Evolutionary conservation across 2,888 invertebrate species (phyloP).

Genomic region (Iselma pallidipennis): DNA sequence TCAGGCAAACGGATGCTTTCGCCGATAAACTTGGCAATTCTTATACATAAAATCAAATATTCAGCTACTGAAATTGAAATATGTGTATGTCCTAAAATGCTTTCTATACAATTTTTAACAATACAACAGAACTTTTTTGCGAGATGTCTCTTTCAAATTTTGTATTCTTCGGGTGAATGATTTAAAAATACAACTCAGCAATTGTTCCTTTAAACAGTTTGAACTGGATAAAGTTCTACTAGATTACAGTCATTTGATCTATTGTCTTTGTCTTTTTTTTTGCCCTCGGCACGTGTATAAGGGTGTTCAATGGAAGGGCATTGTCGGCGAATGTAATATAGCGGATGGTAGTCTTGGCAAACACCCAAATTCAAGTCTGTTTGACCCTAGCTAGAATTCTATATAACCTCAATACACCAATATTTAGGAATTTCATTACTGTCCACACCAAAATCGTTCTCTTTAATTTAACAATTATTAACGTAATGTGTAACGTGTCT

Average conservation of each 20-base stretch:
- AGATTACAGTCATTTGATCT: not conserved
- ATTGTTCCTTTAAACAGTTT: too few species aligned
- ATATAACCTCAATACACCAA: conserved; percentile 22
- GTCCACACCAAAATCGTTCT: conserved; percentile 16
- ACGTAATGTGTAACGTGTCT: conserved; percentile 15
- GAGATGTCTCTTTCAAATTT: not conserved
- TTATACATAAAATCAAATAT: conserved; percentile 47
- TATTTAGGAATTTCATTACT: conserved; percentile 36
- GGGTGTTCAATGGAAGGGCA: conserved; percentile 19
- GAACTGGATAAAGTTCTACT: not conserved
- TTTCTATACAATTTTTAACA: not conserved
- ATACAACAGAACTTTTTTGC: not conserved
- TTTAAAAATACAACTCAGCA: not conserved
- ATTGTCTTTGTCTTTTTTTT: not conserved
- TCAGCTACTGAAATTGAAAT: conserved; percentile 48
- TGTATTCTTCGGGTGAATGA: not conserved
- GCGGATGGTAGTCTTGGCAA: conserved; percentile 35
- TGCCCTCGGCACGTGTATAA: not conserved
- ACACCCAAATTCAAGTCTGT: conserved; percentile 30
- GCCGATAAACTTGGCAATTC: conserved; percentile 45
- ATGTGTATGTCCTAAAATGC: conserved; percentile 37
- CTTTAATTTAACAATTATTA: conserved; percentile 24
- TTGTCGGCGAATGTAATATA: conserved; percentile 25
- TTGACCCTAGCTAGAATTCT: conserved; percentile 17
- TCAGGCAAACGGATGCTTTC: conserved; percentile 44